Conservation (phyloP, 2,113 vertebrate species). For the Coregonus clupeaformis region DNA sequence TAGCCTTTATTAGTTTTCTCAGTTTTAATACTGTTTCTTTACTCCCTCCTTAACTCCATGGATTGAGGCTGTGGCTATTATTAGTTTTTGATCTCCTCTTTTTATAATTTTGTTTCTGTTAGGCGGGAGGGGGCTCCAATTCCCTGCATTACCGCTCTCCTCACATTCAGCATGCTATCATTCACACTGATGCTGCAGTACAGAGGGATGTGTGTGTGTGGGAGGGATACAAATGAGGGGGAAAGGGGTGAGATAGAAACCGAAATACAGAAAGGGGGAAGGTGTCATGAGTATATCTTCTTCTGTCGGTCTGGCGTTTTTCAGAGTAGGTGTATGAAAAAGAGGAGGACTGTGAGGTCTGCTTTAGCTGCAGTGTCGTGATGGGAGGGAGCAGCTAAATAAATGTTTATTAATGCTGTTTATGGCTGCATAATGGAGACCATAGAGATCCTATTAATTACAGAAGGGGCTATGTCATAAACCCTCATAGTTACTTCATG, state of each 20-base stretch:
- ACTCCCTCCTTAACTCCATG: not conserved
- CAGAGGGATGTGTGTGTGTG: not conserved
- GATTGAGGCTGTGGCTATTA: not conserved
- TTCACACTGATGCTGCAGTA: not conserved
- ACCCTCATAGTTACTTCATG: too few species aligned
- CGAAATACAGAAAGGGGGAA: not conserved
- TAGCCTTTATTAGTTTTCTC: not conserved
- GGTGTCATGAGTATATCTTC: not conserved
- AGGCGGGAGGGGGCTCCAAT: not conserved
- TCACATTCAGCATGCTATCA: not conserved
- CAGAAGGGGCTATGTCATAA: too few species aligned
- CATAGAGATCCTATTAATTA: too few species aligned
- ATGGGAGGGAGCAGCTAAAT: not conserved
- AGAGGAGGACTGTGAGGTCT: not conserved
- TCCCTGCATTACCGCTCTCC: not conserved
- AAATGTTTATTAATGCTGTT: not conserved
- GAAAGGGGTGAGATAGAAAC: not conserved
- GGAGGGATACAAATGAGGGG: not conserved
- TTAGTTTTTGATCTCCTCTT: not conserved
- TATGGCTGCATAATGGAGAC: not conserved
- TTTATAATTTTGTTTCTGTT: not conserved
- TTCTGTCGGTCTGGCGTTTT: not conserved
- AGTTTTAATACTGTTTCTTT: not conserved
- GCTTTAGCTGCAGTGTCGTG: not conserved
- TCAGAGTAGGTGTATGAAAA: not conserved